Percentiles rank a stretch among this genome's conserved stretches.
phyloP scores from a whole-genome alignment of 2,113 vertebrate species.

The Puntigrus tetrazona region DNA sequence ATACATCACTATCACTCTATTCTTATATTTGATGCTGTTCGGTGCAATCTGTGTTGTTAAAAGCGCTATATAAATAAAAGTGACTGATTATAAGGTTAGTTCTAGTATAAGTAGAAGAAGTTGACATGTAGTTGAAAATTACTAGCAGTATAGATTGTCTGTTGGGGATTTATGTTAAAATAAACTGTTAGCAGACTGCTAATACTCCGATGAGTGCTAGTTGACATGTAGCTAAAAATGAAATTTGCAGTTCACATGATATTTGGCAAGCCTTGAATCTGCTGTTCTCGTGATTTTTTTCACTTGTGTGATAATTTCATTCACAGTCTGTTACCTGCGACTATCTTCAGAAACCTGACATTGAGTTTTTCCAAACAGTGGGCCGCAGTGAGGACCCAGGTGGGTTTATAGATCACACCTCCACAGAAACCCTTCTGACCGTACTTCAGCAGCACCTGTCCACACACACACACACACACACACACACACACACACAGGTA shows the following conservation, averaged over 20 bases:
- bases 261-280: too few relatives aligned
- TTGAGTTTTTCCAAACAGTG: conserved; percentile 82
- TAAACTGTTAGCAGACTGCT: background rate
- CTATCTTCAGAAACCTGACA: conserved; percentile 65
- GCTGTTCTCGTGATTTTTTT: background rate
- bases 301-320: background rate
- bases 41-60: too few relatives aligned
- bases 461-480: background rate
- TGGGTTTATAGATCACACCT: conserved; percentile 78
- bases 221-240: background rate
- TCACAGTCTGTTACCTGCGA: conserved; percentile 75
- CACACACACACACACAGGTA: background rate
- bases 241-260: too few relatives aligned
- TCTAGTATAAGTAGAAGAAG: too few relatives aligned
- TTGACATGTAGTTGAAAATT: too few relatives aligned
- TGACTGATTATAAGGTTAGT: background rate
- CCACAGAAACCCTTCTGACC: conserved; percentile 78
- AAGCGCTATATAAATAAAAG: too few relatives aligned
- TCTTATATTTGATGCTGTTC: too few relatives aligned
- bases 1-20: too few relatives aligned
- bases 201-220: background rate
- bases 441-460: conserved; percentile 79
- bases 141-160: background rate
- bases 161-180: background rate
- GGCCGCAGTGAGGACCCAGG: conserved; percentile 89